Percentiles rank a stretch among this genome's conserved stretches.
phyloP scores from a whole-genome alignment of 2,888 invertebrate genomes.

The Piscicola geometra region DNA sequence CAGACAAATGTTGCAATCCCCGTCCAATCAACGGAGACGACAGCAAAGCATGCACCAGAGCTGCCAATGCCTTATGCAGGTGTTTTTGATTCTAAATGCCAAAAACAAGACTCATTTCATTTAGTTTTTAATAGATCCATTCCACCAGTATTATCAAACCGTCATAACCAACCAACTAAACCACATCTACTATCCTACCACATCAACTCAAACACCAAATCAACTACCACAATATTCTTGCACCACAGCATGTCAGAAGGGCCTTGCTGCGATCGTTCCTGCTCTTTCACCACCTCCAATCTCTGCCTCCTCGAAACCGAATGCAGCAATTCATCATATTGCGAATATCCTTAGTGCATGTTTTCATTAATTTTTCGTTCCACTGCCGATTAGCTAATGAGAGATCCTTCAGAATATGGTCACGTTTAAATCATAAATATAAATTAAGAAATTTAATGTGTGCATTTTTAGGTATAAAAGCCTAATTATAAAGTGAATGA shows the following conservation, averaged over 20 bases:
- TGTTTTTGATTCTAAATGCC: conserved; percentile 10
- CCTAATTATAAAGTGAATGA: too few species aligned
- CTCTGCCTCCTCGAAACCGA: conserved; percentile 89
- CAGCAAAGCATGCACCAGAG: conserved; percentile 46
- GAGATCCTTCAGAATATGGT: too few species aligned
- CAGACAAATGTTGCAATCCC: conserved; percentile 71
- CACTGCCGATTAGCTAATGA: not conserved
- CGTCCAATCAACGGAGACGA: conserved; percentile 42
- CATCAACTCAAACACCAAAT: too few species aligned
- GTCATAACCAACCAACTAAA: too few species aligned
- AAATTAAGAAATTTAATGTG: too few species aligned
- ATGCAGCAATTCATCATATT: conserved; percentile 62
- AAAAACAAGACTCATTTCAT: not conserved
- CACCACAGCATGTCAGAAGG: conserved; percentile 96
- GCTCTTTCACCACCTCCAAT: conserved; percentile 57
- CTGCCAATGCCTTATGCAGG: conserved; percentile 39
- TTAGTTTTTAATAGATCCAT: conserved; percentile 41
- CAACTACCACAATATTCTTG: too few species aligned
- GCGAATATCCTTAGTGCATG: conserved; percentile 62
- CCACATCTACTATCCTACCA: too few species aligned
- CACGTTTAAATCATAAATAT: too few species aligned
- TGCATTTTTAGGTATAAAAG: too few species aligned
- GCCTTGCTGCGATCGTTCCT: conserved; percentile 77
- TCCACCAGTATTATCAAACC: too few species aligned
- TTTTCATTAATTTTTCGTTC: not conserved